phyloP scores from a whole-genome alignment of 2,797 vertebrate species.

The Danio tinwini region DNA sequence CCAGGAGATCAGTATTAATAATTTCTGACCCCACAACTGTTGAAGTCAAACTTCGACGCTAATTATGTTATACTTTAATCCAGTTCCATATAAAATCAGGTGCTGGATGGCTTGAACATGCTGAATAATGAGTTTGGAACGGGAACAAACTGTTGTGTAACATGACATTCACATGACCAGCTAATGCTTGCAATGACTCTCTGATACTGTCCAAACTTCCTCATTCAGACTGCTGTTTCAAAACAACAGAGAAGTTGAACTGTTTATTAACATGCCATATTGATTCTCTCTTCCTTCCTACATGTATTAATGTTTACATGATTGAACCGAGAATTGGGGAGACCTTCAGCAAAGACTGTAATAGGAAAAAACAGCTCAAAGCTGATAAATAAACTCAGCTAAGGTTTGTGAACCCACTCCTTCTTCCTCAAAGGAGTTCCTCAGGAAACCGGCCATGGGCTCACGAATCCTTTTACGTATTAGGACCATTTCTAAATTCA shows the following conservation, averaged over 20 bases:
- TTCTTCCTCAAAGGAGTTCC: slow-evolving; percentile 29
- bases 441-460: slow-evolving; percentile 13
- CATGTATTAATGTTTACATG: neutral
- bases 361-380: slow-evolving; percentile 13
- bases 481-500: neutral
- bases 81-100: neutral
- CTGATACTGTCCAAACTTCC: slow-evolving; percentile 8
- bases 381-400: slow-evolving; percentile 5
- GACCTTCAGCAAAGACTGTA: neutral
- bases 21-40: neutral
- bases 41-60: neutral
- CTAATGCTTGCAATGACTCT: neutral
- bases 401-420: slow-evolving; percentile 10
- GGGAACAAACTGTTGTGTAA: slow-evolving; percentile 36
- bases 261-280: neutral
- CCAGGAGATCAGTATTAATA: neutral
- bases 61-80: neutral
- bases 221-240: neutral
- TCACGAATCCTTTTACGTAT: neutral
- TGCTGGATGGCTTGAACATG: neutral
- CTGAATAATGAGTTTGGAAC: slow-evolving; percentile 11
- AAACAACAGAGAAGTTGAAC: neutral
- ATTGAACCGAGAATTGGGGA: neutral
- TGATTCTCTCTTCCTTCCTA: neutral
- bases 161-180: slow-evolving; percentile 19